Conservation (phyloP, 1,140 invertebrate species). For the Brachionus paranguensis region DNA sequence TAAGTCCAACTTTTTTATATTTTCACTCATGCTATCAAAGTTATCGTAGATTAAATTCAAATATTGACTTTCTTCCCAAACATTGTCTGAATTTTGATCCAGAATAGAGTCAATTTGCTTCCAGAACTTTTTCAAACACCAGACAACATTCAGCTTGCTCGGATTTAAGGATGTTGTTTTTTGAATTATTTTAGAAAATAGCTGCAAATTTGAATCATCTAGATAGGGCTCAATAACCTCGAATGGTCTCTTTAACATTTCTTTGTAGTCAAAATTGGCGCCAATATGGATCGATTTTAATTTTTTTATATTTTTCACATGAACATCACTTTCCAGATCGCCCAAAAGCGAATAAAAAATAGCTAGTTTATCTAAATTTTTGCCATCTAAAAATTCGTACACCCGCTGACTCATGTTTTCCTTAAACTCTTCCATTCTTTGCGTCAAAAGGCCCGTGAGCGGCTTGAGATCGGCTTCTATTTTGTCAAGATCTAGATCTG, state of each 20-base stretch:
- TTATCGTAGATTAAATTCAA: neutral
- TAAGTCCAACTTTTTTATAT: slow-evolving; percentile 26
- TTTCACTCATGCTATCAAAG: slow-evolving; percentile 18
- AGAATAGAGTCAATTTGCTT: neutral
- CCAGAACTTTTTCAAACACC: slow-evolving; percentile 40
- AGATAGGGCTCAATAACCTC: slow-evolving; percentile 14
- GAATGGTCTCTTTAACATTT: neutral
- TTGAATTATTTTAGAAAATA: slow-evolving; percentile 30
- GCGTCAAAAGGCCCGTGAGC: neutral
- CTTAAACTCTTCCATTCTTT: neutral
- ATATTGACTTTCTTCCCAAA: slow-evolving; percentile 9
- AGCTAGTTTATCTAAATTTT: neutral
- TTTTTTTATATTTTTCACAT: slow-evolving; percentile 39
- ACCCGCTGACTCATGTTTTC: neutral
- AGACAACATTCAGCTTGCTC: neutral
- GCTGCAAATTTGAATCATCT: slow-evolving; percentile 11
- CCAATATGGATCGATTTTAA: neutral
- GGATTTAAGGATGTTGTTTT: slow-evolving; percentile 11
- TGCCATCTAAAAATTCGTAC: slow-evolving; percentile 10
- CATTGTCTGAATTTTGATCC: neutral
- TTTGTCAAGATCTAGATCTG: neutral
- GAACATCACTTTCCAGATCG: slow-evolving; percentile 12
- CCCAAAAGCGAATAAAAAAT: neutral
- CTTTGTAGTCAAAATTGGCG: neutral
- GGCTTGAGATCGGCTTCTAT: neutral